Percentiles rank a stretch among this genome's conserved stretches.
phyloP scores from a whole-genome alignment of 2,113 vertebrate species.

The Rhagologus leucostigma region DNA sequence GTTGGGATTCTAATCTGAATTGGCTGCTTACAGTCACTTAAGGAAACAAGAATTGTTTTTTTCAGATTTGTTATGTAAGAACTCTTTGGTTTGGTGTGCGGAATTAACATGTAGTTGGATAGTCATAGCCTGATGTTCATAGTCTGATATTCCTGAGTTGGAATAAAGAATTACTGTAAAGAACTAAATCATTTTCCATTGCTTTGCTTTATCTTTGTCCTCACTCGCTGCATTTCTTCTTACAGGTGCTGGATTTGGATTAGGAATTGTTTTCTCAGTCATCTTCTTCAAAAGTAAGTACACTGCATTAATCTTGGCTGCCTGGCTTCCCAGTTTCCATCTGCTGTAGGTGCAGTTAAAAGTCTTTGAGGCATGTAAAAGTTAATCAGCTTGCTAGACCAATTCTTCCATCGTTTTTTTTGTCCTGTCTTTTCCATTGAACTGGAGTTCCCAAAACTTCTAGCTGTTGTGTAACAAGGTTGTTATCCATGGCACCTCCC shows the following conservation, averaged over 20 bases:
- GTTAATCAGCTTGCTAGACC: not conserved
- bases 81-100: not conserved
- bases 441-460: not conserved
- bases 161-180: not conserved
- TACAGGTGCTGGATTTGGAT: slow-evolving; percentile 83
- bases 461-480: not conserved
- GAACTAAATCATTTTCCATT: not conserved
- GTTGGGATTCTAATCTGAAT: not conserved
- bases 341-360: not conserved
- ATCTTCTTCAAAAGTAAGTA: slow-evolving; percentile 92
- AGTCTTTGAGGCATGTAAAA: not conserved
- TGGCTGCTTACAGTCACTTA: not conserved
- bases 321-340: not conserved
- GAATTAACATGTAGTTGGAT: not conserved
- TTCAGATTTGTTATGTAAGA: not conserved
- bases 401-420: not conserved
- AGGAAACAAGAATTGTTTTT: not conserved
- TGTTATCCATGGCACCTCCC: not conserved
- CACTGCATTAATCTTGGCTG: not conserved
- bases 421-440: not conserved
- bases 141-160: not conserved
- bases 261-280: slow-evolving; percentile 86
- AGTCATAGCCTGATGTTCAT: not conserved
- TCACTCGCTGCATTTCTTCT: slow-evolving; percentile 7
- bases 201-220: not conserved